These are phyloP conservation scores for Calliphora vomitoria DNA, from an alignment of 2,888 invertebrate species.

Conservation along the genomic window DNA sequence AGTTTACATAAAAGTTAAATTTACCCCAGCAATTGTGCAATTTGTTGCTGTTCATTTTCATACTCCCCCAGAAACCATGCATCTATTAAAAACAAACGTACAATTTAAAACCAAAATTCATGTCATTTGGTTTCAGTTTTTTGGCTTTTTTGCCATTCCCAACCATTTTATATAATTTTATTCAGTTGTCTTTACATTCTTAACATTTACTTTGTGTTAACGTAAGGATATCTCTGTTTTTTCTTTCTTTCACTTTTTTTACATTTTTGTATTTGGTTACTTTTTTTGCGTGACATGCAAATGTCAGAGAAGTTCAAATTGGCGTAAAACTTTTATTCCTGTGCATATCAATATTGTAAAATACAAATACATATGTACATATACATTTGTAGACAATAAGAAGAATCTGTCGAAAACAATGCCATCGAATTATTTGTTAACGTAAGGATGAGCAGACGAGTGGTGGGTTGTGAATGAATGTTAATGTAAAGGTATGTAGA, in stretches of 20 bases:
- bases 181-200: constrained; percentile 50
- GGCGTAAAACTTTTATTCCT: constrained; percentile 65
- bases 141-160: constrained; percentile 12
- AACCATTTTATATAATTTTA: constrained; percentile 43
- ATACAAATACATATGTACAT: background rate
- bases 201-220: constrained; percentile 44
- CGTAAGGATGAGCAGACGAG: constrained; percentile 43
- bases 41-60: constrained; percentile 27
- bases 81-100: constrained; percentile 20
- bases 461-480: constrained; percentile 32
- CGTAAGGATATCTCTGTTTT: constrained; percentile 15
- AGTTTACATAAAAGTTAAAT: background rate
- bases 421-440: constrained; percentile 47
- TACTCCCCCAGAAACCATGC: background rate
- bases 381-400: constrained; percentile 53
- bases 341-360: constrained; percentile 54
- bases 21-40: constrained; percentile 12
- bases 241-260: constrained; percentile 22
- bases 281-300: constrained; percentile 65
- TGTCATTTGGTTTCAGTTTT: constrained; percentile 13
- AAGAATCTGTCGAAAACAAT: constrained; percentile 43
- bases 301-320: constrained; percentile 70
- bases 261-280: constrained; percentile 24
- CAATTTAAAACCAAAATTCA: constrained; percentile 17
- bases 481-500: constrained; percentile 12